These are phyloP conservation scores for Eidolon dupreanum DNA, from an alignment of 2,797 vertebrate species.

Conservation along the genomic window DNA sequence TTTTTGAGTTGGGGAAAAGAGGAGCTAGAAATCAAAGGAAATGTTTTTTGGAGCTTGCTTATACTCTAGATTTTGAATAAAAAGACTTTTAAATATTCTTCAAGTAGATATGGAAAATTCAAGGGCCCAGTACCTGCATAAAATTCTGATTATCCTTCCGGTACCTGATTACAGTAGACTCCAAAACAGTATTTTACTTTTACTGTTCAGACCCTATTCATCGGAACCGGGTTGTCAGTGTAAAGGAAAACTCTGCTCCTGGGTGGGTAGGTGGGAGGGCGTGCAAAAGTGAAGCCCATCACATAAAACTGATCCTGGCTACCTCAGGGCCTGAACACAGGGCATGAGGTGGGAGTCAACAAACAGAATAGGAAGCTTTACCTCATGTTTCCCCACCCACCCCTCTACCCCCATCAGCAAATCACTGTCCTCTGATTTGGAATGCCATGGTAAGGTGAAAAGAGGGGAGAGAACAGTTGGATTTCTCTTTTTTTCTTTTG, in stretches of 20 bases:
- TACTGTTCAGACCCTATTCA: not conserved
- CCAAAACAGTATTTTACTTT: not conserved
- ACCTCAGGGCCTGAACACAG: not conserved
- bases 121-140: not conserved
- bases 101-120: not conserved
- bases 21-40: not conserved
- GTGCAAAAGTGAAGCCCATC: not conserved
- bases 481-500: not conserved
- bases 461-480: not conserved
- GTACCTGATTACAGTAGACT: not conserved
- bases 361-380: not conserved
- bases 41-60: not conserved
- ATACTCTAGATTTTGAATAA: not conserved
- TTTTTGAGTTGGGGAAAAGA: conserved; percentile 15
- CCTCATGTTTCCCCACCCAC: fast-evolving
- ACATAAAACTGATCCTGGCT: not conserved
- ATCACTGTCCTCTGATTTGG: not conserved
- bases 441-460: not conserved
- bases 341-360: not conserved
- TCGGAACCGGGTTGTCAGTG: not conserved
- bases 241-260: not conserved
- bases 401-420: not conserved
- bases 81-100: conserved; percentile 1
- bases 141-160: not conserved
- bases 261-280: not conserved